A percentile compares a stretch with the other conserved stretches of the same genome.
Evolutionary conservation across 2,888 invertebrate genomes (phyloP).

Genomic region (Teleiodes luculella): DNA sequence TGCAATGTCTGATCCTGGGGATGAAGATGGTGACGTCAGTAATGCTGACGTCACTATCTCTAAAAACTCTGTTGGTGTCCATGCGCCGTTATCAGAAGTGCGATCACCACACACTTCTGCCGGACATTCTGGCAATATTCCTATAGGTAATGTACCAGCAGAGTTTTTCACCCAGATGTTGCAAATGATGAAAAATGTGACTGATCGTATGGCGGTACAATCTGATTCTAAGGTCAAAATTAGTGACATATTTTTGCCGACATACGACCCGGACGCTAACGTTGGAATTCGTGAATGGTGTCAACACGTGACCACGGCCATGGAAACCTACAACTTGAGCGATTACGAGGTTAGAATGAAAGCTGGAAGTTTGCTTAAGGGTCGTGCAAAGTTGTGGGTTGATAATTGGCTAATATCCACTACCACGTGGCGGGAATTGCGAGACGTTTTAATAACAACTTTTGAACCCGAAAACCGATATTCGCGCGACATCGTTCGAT

Average conservation of each 20-base stretch:
- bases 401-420: background rate
- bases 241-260: background rate
- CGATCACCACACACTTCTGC: slow-evolving; percentile 18
- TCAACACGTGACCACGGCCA: background rate
- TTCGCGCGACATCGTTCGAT: background rate
- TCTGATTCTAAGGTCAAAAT: background rate
- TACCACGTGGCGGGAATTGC: background rate
- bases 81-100: slow-evolving; percentile 19
- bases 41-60: too few relatives aligned
- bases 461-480: slow-evolving; percentile 4
- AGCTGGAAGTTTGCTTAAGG: background rate
- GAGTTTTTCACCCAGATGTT: background rate
- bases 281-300: background rate
- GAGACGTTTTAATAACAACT: background rate
- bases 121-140: slow-evolving; percentile 12
- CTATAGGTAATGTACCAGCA: too few relatives aligned
- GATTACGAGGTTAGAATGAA: background rate
- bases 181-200: background rate
- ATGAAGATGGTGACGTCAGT: too few relatives aligned
- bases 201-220: background rate
- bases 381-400: background rate
- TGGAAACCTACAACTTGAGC: background rate
- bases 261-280: background rate
- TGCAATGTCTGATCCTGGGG: too few relatives aligned
- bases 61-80: too few relatives aligned